Conservation (phyloP, 2,888 invertebrate genomes). For the Carpatolechia fugitivella region DNA sequence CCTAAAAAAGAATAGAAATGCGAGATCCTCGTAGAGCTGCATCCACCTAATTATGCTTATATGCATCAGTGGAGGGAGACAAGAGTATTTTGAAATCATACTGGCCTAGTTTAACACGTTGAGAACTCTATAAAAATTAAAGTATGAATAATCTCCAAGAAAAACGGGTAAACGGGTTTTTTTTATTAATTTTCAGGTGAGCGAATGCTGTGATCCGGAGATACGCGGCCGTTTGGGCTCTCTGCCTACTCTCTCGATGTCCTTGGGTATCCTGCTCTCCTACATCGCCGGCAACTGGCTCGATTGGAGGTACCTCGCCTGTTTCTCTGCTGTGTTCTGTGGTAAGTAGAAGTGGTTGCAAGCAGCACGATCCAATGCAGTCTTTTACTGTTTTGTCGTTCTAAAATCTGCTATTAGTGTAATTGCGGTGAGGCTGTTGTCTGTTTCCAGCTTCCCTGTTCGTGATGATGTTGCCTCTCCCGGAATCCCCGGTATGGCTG, state of each 20-base stretch:
- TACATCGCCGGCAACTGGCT: slow-evolving; percentile 80
- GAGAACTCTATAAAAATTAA: too few relatives aligned
- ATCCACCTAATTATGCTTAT: too few relatives aligned
- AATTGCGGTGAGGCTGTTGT: too few relatives aligned
- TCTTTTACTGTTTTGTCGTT: too few relatives aligned
- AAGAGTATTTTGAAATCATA: too few relatives aligned
- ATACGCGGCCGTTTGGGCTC: slow-evolving; percentile 82
- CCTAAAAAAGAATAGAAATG: too few relatives aligned
- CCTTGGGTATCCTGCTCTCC: slow-evolving; percentile 80
- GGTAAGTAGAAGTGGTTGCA: slow-evolving; percentile 41
- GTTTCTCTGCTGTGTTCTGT: slow-evolving; percentile 70
- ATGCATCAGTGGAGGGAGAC: too few relatives aligned
- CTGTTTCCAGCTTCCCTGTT: slow-evolving; percentile 58
- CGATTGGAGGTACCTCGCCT: slow-evolving; percentile 79
- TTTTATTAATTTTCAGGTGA: slow-evolving; percentile 65
- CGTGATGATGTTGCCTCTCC: slow-evolving; percentile 74
- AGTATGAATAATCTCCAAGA: too few relatives aligned
- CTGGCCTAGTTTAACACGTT: too few relatives aligned
- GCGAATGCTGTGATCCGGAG: slow-evolving; percentile 82
- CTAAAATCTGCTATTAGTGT: too few relatives aligned
- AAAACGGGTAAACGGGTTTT: too few relatives aligned
- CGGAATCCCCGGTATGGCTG: slow-evolving; percentile 83
- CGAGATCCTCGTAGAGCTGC: too few relatives aligned
- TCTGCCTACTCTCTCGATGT: slow-evolving; percentile 82
- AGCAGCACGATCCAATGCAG: neutral